Conservation (phyloP, 2,113 vertebrate species). For the Bathybates hornii region DNA sequence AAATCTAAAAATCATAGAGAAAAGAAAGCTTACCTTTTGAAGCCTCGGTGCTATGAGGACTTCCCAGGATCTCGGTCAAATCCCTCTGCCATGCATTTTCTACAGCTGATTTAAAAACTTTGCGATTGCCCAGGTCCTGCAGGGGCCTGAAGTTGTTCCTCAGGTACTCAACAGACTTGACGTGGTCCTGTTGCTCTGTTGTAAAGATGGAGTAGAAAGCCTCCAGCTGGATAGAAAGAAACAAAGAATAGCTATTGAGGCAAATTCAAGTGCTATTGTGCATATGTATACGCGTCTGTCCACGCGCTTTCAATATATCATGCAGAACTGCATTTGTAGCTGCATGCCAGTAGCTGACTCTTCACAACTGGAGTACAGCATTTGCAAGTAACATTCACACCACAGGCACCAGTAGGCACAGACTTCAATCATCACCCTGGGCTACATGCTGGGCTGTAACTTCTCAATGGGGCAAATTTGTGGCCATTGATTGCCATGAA, state of each 20-base stretch:
- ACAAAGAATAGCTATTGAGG: slow-evolving; percentile 5
- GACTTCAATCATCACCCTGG: slow-evolving; percentile 45
- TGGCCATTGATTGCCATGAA: slow-evolving; percentile 65
- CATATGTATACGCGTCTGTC: not conserved
- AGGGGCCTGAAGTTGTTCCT: slow-evolving; percentile 93
- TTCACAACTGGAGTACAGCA: slow-evolving; percentile 23
- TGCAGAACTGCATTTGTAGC: slow-evolving; percentile 5
- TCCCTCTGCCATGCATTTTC: slow-evolving; percentile 91
- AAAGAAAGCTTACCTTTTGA: slow-evolving; percentile 81
- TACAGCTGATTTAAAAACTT: slow-evolving; percentile 87
- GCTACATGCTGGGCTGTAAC: slow-evolving; percentile 54
- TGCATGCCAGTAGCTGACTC: slow-evolving; percentile 32
- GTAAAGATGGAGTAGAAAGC: slow-evolving; percentile 99
- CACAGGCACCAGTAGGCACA: slow-evolving; percentile 20
- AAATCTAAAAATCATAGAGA: not conserved
- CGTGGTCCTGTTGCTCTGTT: slow-evolving; percentile 97
- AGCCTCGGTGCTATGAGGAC: slow-evolving; percentile 84
- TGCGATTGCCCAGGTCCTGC: slow-evolving; percentile 80
- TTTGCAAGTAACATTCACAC: slow-evolving; percentile 42
- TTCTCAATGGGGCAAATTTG: slow-evolving; percentile 65
- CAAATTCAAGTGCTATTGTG: not conserved
- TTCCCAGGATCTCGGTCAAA: slow-evolving; percentile 78
- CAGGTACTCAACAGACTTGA: slow-evolving; percentile 96
- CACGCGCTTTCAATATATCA: slow-evolving; percentile 13
- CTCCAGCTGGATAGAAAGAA: slow-evolving; percentile 78